Base-by-base conservation (phyloP, 1,140 invertebrate species). In the Leucophenga varia region DNA sequence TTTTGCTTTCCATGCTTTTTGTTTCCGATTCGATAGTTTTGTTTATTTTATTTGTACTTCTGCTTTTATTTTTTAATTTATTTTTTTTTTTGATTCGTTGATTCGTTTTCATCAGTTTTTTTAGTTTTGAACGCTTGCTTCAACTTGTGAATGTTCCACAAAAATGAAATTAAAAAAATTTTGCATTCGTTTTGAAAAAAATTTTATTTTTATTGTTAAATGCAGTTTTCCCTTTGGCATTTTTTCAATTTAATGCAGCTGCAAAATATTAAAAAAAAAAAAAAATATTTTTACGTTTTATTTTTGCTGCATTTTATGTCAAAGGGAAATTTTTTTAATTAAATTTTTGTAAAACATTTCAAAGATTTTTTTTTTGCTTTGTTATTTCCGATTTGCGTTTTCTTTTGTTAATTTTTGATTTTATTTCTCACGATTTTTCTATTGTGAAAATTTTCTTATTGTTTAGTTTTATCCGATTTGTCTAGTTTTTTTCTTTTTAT, bases 91-190 rank as follows among this genome's bases (percentile, higher is more conserved):
- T 42, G 28, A 21, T 43, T 45, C 36, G 42, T 55, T 50, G 51
- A 44, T 42, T 56, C 54, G 20, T 52, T 39, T 49, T 21, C 38
- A 43, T 21, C 38, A 43, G 35, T 46, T 52, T 64, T n/a, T 64
- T 57, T 52, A 54, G 54, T 65, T 65, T 65, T 70, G 32, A 61
- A 57, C 50, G 61, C 68, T 72, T 72, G 68, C 64, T 72, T 72
- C 68, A 72, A 72, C 68, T 55, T 72, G 68, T 72, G 68, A 72
- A 72, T 72, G 68, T 68, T 72, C 68, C 68, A 72, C 68, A 72
- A 72, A 72, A 63, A 64, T 45, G 34, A 68, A 59, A 41, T 47
- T 45, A 35, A 21, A 21, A 42, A 49, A 43, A 37, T 46, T n/a
- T n/a, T n/a, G n/a, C n/a, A n/a, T n/a, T n/a, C n/a, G n/a, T n/a